Evolutionary conservation across 2,113 vertebrate species (phyloP).

Genomic region (Henicopernis longicauda): DNA sequence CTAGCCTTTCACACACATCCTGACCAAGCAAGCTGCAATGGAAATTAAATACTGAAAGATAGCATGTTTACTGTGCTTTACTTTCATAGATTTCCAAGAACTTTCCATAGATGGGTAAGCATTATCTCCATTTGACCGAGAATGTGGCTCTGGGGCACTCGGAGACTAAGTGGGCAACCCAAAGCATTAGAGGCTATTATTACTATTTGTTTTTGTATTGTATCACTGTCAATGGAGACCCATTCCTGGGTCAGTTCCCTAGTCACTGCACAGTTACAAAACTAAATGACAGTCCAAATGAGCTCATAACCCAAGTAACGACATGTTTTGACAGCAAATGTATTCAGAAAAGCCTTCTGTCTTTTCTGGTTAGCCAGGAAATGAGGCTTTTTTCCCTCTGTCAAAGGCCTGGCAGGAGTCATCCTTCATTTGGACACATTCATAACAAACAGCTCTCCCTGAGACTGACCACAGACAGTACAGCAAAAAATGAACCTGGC

Average conservation of each 20-base stretch:
- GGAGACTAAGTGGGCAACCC: not conserved
- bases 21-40: not conserved
- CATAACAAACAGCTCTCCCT: not conserved
- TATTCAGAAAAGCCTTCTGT: conserved; percentile 6
- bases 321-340: not conserved
- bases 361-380: conserved; percentile 14
- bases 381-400: not conserved
- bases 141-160: not conserved
- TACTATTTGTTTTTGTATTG: not conserved
- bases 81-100: not conserved
- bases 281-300: not conserved
- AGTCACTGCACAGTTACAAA: not conserved
- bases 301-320: not conserved
- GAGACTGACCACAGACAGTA: not conserved
- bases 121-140: not conserved
- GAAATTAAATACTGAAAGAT: not conserved
- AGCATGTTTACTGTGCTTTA: not conserved
- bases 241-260: not conserved
- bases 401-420: conserved; percentile 27
- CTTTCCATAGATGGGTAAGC: not conserved
- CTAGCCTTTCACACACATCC: not conserved
- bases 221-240: not conserved
- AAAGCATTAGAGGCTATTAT: not conserved
- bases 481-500: not conserved
- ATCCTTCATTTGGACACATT: conserved; percentile 14